These are phyloP conservation scores for Chlamydotis undulata DNA, from an alignment of 2,113 vertebrate genomes.

Conservation along the genomic window DNA sequence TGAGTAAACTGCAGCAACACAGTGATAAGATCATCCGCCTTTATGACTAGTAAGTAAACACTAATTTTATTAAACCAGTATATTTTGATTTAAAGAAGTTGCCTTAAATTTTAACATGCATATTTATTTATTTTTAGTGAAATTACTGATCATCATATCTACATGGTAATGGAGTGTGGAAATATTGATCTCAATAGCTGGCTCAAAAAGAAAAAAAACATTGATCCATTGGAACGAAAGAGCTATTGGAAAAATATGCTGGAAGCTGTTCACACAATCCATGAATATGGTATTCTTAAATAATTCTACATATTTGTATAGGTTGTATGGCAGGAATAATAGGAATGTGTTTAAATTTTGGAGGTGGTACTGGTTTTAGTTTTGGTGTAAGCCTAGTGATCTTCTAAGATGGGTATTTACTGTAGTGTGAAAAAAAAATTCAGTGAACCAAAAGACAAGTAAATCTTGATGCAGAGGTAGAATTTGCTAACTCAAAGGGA, in stretches of 20 bases:
- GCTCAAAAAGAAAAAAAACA: slow-evolving; percentile 90
- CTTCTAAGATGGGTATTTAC: not conserved
- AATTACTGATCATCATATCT: slow-evolving; percentile 89
- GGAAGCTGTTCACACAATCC: slow-evolving; percentile 95
- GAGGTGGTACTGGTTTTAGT: not conserved
- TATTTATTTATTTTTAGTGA: slow-evolving; percentile 80
- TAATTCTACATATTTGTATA: slow-evolving; percentile 1
- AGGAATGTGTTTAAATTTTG: not conserved
- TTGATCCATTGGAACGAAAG: slow-evolving; percentile 91
- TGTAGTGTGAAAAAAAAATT: not conserved
- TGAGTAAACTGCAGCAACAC: slow-evolving; percentile 92
- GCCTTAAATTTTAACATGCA: not conserved
- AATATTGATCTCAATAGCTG: slow-evolving; percentile 96
- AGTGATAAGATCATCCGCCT: slow-evolving; percentile 97
- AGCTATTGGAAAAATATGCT: slow-evolving; percentile 98
- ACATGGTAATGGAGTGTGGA: slow-evolving; percentile 98
- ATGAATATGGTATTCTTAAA: slow-evolving; percentile 86
- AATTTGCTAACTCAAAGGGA: not conserved
- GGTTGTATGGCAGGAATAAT: not conserved
- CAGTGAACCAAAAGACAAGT: not conserved
- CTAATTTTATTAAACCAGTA: not conserved
- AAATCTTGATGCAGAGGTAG: not conserved
- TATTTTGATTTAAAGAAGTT: not conserved
- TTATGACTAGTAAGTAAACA: slow-evolving; percentile 89
- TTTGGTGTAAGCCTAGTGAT: not conserved